Base-by-base conservation (phyloP, 2,888 invertebrate species). In the Halictus quadricinctus region DNA sequence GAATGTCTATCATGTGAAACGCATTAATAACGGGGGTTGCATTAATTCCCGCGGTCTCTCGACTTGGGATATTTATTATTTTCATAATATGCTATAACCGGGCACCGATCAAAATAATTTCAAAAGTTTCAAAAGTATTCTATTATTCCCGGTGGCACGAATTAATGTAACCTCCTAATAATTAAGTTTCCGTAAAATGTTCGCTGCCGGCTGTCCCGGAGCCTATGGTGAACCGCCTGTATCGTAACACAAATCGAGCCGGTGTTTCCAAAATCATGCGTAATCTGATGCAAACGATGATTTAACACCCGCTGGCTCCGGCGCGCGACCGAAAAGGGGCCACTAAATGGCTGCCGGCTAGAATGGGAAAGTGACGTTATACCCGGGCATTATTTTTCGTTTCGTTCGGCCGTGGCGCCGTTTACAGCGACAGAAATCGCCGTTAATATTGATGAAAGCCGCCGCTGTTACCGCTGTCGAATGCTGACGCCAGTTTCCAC, bases 381-480 rank as follows among this genome's bases (percentile, higher is more conserved):
- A 80, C 36, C 36, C n/a, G 46, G 77, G 76, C 84, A 83, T 89
- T 89, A 90, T 89, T 88, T 90, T 84, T 78, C 83, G 81, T 90
- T 90, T 86, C 84, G 84, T 87, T 83, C 83, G 75, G 25, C 78
- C 69, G 72, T 64, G 58, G 48, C 69, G 77, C 75, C 86, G 89
- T 87, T 89, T 87, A 87, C 79, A 88, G 79, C 69, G 79, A 77
- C 76, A 79, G 83, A 84, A 83, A 80, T 79, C 77, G 73, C 70
- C 88, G 89, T 91, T 91, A 90, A 90, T 91, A 91, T 88, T 82
- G 88, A 90, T 90, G 88, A 88, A 89, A 90, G 80, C 86, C 78
- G 69, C 50, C 78, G 50, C 58, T 60, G 58, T 78, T 72, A 78
- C 73, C 81, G 77, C 64, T 77, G 76, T 80, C 82, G 69, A 80